phyloP scores from a whole-genome alignment of 1,140 invertebrate species.

The Gerris buenoi region DNA sequence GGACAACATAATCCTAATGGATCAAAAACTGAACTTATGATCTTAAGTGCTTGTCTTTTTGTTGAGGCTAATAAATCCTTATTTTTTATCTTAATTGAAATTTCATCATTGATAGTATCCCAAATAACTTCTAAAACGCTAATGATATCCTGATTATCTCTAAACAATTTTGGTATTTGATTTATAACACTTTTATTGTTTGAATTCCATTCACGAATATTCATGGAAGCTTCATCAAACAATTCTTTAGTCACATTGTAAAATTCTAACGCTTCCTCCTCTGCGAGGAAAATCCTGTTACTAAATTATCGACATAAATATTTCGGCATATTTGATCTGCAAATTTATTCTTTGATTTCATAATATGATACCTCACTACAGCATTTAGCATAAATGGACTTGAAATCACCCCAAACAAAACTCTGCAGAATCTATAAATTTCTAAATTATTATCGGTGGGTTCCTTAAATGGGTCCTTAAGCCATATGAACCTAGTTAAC shows the following conservation, averaged over 20 bases:
- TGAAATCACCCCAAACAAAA: background rate
- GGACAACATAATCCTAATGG: background rate
- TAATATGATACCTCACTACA: background rate
- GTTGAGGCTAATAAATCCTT: background rate
- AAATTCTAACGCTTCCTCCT: background rate
- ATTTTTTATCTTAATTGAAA: background rate
- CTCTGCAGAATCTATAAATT: background rate
- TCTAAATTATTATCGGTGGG: background rate
- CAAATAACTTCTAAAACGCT: background rate
- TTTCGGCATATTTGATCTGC: background rate
- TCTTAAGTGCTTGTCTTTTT: background rate
- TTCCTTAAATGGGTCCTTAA: background rate
- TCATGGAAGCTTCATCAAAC: background rate
- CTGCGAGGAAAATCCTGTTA: background rate
- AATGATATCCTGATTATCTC: background rate
- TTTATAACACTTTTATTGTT: background rate
- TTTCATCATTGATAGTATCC: background rate
- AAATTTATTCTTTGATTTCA: background rate
- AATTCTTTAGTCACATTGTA: background rate
- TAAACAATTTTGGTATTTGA: background rate
- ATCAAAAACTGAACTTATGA: background rate
- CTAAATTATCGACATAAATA: background rate
- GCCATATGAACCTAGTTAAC: background rate
- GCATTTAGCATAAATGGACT: background rate
- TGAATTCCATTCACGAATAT: background rate